These are phyloP conservation scores for Xiphophorus maculatus DNA, from an alignment of 2,113 vertebrate genomes.

Conservation along the genomic window DNA sequence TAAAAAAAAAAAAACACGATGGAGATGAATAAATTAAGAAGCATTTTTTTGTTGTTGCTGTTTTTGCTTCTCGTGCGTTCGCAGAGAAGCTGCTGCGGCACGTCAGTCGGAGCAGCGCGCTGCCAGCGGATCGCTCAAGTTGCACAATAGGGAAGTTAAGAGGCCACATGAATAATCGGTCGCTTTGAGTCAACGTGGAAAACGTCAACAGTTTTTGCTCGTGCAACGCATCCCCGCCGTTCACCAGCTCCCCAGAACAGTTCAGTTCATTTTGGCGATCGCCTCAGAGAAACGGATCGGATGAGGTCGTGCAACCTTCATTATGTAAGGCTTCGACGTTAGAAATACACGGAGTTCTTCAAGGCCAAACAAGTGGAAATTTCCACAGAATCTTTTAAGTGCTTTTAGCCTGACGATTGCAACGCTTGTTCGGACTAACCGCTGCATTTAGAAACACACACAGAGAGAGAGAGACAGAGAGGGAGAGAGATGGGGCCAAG, in stretches of 20 bases:
- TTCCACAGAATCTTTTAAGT: constrained; percentile 27
- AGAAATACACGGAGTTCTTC: constrained; percentile 32
- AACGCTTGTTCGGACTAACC: constrained; percentile 24
- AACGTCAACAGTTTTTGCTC: background rate
- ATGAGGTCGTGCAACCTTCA: constrained; percentile 59
- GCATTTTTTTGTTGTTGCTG: background rate
- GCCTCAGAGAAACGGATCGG: constrained; percentile 18
- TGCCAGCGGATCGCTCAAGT: constrained; percentile 57
- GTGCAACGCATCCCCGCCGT: too few relatives aligned
- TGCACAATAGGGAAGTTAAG: constrained; percentile 72
- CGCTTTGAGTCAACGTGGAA: constrained; percentile 23
- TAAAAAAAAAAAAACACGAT: background rate
- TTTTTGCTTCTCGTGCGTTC: background rate
- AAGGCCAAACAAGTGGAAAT: constrained; percentile 25
- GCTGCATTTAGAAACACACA: constrained; percentile 52
- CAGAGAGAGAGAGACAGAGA: background rate
- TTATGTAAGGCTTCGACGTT: constrained; percentile 59
- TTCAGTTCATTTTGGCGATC: constrained; percentile 31
- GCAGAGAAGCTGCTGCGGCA: constrained; percentile 11
- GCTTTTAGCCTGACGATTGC: constrained; percentile 31
- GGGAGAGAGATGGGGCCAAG: constrained; percentile 5
- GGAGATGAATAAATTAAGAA: background rate
- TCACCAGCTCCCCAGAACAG: background rate
- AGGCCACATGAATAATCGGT: constrained; percentile 10
- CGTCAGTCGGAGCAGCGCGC: constrained; percentile 48